phyloP scores from a whole-genome alignment of 2,113 vertebrate species.

The Solenodon paradoxus region DNA sequence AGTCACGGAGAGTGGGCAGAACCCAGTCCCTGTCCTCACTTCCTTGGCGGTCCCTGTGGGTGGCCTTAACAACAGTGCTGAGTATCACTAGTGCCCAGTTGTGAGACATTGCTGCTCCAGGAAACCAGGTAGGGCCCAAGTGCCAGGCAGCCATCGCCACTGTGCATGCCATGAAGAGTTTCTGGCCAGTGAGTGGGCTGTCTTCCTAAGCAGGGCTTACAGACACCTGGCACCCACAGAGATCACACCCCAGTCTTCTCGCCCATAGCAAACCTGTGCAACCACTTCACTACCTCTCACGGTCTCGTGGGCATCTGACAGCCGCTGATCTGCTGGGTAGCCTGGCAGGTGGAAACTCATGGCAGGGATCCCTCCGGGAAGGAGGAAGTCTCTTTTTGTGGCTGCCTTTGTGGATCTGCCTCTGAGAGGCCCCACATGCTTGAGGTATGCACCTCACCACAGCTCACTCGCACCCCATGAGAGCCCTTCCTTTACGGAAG shows the following conservation, averaged over 20 bases:
- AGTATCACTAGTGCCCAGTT: not conserved
- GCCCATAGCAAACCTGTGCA: not conserved
- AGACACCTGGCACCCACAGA: not conserved
- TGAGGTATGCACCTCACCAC: not conserved
- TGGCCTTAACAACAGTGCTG: too few species aligned
- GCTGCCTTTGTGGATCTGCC: not conserved
- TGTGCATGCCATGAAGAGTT: not conserved
- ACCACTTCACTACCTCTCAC: conserved; percentile 73
- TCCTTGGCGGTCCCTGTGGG: too few species aligned
- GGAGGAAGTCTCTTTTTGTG: not conserved
- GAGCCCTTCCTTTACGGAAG: not conserved
- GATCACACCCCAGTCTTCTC: not conserved
- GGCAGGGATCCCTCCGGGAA: not conserved
- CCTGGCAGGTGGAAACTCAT: not conserved
- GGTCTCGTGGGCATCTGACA: not conserved
- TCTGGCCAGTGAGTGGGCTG: not conserved
- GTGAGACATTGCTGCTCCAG: not conserved
- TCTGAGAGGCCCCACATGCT: fast-evolving
- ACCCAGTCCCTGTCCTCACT: not conserved
- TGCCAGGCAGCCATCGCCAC: not conserved
- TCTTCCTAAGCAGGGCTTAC: not conserved
- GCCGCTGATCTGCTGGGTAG: not conserved
- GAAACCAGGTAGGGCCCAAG: not conserved
- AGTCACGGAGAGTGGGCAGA: not conserved
- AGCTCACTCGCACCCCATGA: not conserved